Evolutionary conservation across 2,797 vertebrate genomes (phyloP).

Genomic region (Carduelis carduelis): DNA sequence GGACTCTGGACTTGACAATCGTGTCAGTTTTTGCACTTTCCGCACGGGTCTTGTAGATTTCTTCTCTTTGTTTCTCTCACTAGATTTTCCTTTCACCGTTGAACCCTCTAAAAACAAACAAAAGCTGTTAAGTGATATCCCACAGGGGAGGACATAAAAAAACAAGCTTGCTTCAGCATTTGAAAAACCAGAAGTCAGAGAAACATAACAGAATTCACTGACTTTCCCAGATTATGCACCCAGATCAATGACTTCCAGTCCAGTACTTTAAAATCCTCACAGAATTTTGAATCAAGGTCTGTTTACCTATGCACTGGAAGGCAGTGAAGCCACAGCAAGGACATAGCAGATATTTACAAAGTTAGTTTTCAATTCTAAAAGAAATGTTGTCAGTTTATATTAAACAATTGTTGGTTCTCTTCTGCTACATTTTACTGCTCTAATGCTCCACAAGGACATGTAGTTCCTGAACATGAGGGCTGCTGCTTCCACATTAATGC

Average conservation of each 20-base stretch:
- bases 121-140: slow-evolving; percentile 10
- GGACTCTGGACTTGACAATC: slow-evolving; percentile 76
- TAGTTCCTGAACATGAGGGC: not conserved
- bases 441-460: not conserved
- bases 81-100: slow-evolving; percentile 59
- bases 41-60: slow-evolving; percentile 77
- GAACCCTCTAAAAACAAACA: slow-evolving; percentile 69
- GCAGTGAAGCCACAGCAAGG: not conserved
- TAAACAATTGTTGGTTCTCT: not conserved
- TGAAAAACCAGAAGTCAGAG: not conserved
- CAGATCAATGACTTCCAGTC: not conserved
- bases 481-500: not conserved
- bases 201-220: not conserved
- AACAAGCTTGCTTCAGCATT: not conserved
- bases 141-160: not conserved
- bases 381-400: not conserved
- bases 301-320: not conserved
- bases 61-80: slow-evolving; percentile 72
- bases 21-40: slow-evolving; percentile 85
- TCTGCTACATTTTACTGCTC: not conserved
- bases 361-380: not conserved
- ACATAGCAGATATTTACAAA: not conserved
- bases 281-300: not conserved
- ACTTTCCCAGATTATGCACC: not conserved
- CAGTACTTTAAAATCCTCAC: not conserved